Percentiles rank a stretch among this genome's conserved stretches.
These are phyloP conservation scores for Apis cerana DNA, from an alignment of 1,140 invertebrate species.

Conservation along the genomic window DNA sequence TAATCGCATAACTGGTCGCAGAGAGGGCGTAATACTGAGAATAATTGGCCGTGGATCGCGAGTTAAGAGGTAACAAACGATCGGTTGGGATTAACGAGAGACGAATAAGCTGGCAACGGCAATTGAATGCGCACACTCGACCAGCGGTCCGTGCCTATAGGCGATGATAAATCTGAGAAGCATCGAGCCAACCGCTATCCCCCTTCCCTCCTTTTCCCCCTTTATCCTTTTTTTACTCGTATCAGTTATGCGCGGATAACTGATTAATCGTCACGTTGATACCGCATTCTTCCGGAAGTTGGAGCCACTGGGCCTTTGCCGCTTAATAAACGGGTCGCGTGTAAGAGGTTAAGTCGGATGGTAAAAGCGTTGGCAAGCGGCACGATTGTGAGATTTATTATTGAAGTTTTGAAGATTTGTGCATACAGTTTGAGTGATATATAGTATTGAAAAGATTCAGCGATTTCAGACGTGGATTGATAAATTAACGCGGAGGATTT, in stretches of 20 bases:
- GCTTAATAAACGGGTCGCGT: background rate
- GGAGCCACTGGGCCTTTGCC: background rate
- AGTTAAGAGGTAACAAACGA: constrained; percentile 65
- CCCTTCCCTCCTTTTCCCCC: background rate
- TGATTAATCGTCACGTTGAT: constrained; percentile 48
- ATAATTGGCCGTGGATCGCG: constrained; percentile 62
- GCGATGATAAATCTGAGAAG: constrained; percentile 71
- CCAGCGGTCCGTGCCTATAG: constrained; percentile 57
- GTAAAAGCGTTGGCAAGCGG: background rate
- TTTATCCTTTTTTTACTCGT: background rate
- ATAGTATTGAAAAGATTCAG: background rate
- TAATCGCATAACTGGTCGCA: constrained; percentile 28
- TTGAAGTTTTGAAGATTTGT: background rate
- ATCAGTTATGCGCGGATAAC: background rate
- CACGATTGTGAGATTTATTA: background rate
- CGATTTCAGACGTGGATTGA: background rate
- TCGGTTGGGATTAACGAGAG: constrained; percentile 67
- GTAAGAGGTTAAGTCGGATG: background rate
- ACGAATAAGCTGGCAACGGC: constrained; percentile 64
- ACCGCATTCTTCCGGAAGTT: constrained; percentile 5
- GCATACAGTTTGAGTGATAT: background rate
- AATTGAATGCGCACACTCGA: constrained; percentile 65
- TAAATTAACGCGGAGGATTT: too few species aligned
- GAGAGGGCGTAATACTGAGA: constrained; percentile 56
- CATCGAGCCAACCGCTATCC: constrained; percentile 41